Evolutionary conservation across 2,113 vertebrate species (phyloP).

Genomic region (Kryptolebias marmoratus): DNA sequence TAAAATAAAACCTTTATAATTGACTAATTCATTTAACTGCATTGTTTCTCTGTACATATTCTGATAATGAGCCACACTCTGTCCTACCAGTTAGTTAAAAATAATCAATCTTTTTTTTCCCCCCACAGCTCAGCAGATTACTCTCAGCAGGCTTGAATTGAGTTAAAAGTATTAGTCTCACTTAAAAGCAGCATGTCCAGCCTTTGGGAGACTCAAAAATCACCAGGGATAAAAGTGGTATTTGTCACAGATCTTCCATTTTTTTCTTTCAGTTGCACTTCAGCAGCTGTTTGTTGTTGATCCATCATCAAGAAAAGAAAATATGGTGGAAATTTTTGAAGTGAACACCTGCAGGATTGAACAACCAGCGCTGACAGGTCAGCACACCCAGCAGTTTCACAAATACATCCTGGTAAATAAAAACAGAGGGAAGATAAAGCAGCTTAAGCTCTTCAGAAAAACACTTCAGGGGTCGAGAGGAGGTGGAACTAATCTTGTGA

Average conservation of each 20-base stretch:
- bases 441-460: slow-evolving; percentile 39
- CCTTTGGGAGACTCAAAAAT: slow-evolving; percentile 35
- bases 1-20: no score
- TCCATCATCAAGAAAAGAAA: slow-evolving; percentile 16
- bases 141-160: slow-evolving; percentile 5
- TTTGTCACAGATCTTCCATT: slow-evolving; percentile 42
- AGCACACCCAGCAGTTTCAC: slow-evolving; percentile 3
- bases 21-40: no score
- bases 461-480: slow-evolving; percentile 34
- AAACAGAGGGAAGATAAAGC: slow-evolving; percentile 46
- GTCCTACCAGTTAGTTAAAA: neutral
- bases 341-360: slow-evolving; percentile 32
- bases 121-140: slow-evolving; percentile 4
- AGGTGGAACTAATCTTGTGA: slow-evolving; percentile 66
- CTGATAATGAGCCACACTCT: no score
- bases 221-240: slow-evolving; percentile 39
- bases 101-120: neutral
- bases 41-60: no score
- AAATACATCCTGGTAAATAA: slow-evolving; percentile 31
- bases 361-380: slow-evolving; percentile 17
- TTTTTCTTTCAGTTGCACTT: slow-evolving; percentile 41
- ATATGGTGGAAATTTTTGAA: slow-evolving; percentile 11
- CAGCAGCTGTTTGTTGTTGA: slow-evolving; percentile 28
- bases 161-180: slow-evolving; percentile 44
- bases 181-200: slow-evolving; percentile 33